A percentile compares a stretch with the other conserved stretches of the same genome.
phyloP scores from a whole-genome alignment of 1,140 invertebrate species.

The Halyomorpha halys region DNA sequence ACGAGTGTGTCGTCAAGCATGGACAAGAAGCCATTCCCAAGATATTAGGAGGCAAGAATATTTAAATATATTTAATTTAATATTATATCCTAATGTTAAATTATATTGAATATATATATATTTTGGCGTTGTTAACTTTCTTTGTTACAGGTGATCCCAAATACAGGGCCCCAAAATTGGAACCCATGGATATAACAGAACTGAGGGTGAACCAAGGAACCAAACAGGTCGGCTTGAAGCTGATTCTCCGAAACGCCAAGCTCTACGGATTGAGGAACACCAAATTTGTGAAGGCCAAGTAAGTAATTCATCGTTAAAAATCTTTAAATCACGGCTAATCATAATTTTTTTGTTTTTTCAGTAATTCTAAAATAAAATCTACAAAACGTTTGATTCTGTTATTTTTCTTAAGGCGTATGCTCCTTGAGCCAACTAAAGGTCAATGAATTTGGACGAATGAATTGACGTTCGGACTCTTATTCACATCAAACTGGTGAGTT shows the following conservation, averaged over 20 bases:
- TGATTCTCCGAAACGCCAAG: constrained; percentile 36
- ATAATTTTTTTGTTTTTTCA: too few species aligned
- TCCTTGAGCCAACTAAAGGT: too few species aligned
- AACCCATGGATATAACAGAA: constrained; percentile 32
- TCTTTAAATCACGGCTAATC: too few species aligned
- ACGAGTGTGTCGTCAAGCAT: constrained; percentile 37
- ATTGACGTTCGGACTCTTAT: too few species aligned
- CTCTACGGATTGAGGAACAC: constrained; percentile 35
- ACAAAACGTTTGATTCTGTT: too few species aligned
- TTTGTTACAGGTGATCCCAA: constrained; percentile 31
- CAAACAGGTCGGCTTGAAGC: constrained; percentile 32
- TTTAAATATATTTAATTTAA: neutral
- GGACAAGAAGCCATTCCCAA: constrained; percentile 37
- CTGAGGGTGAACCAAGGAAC: constrained; percentile 31
- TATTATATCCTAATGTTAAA: too few species aligned
- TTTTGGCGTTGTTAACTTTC: neutral
- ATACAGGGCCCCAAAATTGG: constrained; percentile 32
- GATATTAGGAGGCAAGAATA: constrained; percentile 35
- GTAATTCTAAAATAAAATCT: too few species aligned
- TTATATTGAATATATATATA: too few species aligned
- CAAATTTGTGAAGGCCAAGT: constrained; percentile 33
- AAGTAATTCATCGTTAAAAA: too few species aligned
- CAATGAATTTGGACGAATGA: too few species aligned
- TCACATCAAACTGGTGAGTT: too few species aligned
- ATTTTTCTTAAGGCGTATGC: too few species aligned